Base-by-base conservation (phyloP, 2,888 invertebrate species). In the Temnothorax unifasciatus region DNA sequence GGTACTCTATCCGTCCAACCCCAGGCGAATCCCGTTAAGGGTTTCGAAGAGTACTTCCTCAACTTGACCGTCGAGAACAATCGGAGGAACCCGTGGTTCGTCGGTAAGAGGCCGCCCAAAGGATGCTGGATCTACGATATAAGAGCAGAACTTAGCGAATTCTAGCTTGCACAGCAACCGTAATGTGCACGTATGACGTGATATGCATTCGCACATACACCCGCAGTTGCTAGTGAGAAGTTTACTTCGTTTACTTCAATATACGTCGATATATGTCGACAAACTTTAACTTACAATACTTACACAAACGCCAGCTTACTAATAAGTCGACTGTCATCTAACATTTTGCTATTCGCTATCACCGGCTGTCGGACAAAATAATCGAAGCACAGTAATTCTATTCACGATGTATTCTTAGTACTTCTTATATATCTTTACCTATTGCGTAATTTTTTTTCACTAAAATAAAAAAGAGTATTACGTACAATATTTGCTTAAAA, bases 1-100 rank as follows among this genome's bases (percentile, higher is more conserved):
- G 98, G 99, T n/a, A 99, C 99, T 0, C 96, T 99, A 87, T 98
- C 99, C 13, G 98, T 99, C 0, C 99, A 99, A 93, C 99, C 99
- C 0, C 97, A 98, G 93, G 99, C 99, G 0, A 98, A 98, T 94
- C 97, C 97, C 4, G 98, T 99, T 13, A 95, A 95, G 44, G 98
- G 98, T 0, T 99, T 99, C 93, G 97, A 98, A 92, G 97, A 98
- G 89, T 99, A 99, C 95, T 99, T 99, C 94, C 96, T 98, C 38
- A 96, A 96, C 83, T 95, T 98, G 47, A 98, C 97, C 54, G 98
- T 98, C 57, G 97, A 97, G 94, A 98, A 97, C 93, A 99, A 99
- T 95, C 96, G 96, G 89, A 96, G 99, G 84, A 99, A 99, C 95
- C 99, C 99, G 0, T 99, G 99, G 99, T 99, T 99, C 96, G 97